Conservation (phyloP, 1,140 invertebrate genomes). For the Pectinophora gossypiella region DNA sequence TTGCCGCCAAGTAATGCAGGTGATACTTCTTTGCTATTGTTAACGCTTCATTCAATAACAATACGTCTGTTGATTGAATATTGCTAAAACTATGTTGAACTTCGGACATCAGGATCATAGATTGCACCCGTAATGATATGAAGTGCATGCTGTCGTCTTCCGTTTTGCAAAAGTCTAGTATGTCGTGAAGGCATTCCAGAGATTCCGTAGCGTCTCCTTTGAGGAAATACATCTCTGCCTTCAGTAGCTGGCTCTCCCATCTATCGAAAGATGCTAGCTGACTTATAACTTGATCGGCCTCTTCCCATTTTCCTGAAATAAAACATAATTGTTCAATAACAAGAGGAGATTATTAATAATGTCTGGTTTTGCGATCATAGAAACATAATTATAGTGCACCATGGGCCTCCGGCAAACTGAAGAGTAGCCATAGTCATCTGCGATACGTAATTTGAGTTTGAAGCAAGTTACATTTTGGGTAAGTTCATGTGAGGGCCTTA, state of each 20-base stretch:
- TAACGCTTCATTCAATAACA: conserved; percentile 82
- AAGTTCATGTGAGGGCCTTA: no score
- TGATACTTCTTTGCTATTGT: conserved; percentile 83
- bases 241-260: conserved; percentile 80
- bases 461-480: no score
- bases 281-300: conserved; percentile 83
- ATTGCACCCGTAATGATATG: conserved; percentile 78
- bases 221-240: conserved; percentile 81
- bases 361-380: no score
- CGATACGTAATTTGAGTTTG: no score
- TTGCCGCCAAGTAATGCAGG: conserved; percentile 83
- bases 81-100: conserved; percentile 78
- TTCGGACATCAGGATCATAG: conserved; percentile 84
- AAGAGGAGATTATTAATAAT: no score
- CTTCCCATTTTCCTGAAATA: conserved; percentile 82
- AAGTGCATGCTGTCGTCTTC: conserved; percentile 74
- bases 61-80: conserved; percentile 74
- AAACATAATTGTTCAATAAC: no score
- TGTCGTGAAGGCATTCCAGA: conserved; percentile 75
- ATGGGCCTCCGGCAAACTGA: no score
- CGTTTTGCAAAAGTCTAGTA: conserved; percentile 73
- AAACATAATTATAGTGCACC: no score
- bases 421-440: no score
- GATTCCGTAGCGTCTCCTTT: conserved; percentile 81
- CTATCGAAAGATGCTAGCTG: conserved; percentile 84